Evolutionary conservation across 2,888 invertebrate species (phyloP), one percentile per base, ranked within the genome.

Genomic region (Escarpia spicata): DNA sequence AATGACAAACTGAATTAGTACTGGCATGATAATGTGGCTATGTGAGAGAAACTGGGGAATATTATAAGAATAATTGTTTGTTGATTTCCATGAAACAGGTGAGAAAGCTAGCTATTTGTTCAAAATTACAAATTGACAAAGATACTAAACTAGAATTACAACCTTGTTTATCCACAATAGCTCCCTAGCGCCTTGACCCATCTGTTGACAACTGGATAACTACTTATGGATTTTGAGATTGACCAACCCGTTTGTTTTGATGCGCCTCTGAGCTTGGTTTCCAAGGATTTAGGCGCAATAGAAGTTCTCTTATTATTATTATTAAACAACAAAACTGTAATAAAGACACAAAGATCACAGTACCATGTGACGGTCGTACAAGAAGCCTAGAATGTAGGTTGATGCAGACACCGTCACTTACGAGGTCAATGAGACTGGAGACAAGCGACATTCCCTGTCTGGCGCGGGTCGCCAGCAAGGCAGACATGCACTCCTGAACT

Each of bases 391-490:
- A 75, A 26, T 75, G 75, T 26, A 75, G 19, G 3, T 75, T 75
- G 75, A 26, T 26, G 75, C 75, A 19, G 19, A 75, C 26, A 92
- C 94, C 0, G 60, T 12, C 26, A 92, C 94, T 93, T 93, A 96
- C 96, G 94, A 95, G 92, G 92, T 95, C 95, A 75, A 95, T 94
- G 26, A 96, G 95, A 89, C 94, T 94, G 15, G 94, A 94, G 26
- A 96, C 75, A 6, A 75, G 75, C 93, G 92, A 95, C 95, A 12
- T 93, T 92, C 4, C 95, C 94, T 92, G 95, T 95, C 4, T 94
- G 58, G 93, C 94, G 90, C 95, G 94, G 91, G 95, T n/a, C 8
- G 94, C 93, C 43, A 96, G 92, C 90, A 96, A 92, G 19, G 93
- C 92, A 90, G 94, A 93, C 91, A 96, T 92, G 45, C 94, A 93